Conservation (phyloP, 2,888 invertebrate genomes). For the Dicyrtoma fusca region DNA sequence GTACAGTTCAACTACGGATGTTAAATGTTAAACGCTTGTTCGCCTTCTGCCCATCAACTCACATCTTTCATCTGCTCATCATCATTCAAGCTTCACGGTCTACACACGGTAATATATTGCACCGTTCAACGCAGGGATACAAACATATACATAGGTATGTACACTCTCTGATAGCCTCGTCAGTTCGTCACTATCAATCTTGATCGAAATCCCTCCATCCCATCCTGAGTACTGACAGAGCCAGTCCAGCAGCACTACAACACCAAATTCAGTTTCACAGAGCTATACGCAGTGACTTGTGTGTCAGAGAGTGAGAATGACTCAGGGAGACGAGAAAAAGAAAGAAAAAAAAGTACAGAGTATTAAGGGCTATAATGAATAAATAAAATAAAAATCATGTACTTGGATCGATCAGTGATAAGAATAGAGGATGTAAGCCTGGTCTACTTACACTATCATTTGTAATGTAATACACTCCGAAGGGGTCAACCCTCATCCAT, state of each 20-base stretch:
- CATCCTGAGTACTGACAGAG: no score
- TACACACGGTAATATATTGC: no score
- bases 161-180: no score
- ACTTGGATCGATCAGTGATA: neutral
- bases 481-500: neutral
- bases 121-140: no score
- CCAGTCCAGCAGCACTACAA: no score
- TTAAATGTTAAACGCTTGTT: constrained; percentile 19
- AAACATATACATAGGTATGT: no score
- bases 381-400: constrained; percentile 43
- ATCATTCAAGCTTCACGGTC: no score
- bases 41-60: constrained; percentile 29
- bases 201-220: no score
- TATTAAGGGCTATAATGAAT: constrained; percentile 7
- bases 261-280: no score
- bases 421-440: neutral
- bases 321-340: neutral
- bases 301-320: neutral
- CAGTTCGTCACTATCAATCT: no score
- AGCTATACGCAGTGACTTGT: no score
- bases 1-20: neutral
- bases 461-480: neutral
- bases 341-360: neutral
- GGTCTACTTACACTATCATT: neutral
- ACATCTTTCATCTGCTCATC: constrained; percentile 28